Evolutionary conservation across 2,888 invertebrate genomes (phyloP).

Genomic region (Mimachlamys varia): DNA sequence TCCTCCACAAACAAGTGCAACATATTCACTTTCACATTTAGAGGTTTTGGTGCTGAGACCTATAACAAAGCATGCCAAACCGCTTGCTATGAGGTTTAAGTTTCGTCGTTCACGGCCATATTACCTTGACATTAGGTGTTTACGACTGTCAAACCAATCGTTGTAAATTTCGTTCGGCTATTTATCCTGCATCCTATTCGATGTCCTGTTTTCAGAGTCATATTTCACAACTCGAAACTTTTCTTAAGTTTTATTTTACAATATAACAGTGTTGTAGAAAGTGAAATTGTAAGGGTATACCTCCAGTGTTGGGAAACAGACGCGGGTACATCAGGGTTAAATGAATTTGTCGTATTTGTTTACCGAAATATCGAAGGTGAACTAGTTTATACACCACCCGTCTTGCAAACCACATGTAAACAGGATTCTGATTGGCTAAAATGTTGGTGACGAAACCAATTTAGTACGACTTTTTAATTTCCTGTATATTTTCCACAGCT

Average conservation of each 20-base stretch:
- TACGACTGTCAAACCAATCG: neutral
- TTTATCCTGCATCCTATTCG: neutral
- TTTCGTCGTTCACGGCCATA: neutral
- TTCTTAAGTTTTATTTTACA: neutral
- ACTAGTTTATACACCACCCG: neutral
- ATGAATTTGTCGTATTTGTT: neutral
- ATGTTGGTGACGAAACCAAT: neutral
- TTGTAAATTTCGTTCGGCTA: neutral
- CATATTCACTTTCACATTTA: neutral
- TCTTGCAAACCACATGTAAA: neutral
- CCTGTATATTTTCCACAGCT: neutral
- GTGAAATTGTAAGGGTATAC: neutral
- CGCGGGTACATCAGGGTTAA: neutral
- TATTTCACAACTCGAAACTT: neutral
- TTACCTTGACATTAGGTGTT: neutral
- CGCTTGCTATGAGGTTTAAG: neutral
- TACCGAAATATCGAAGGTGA: neutral
- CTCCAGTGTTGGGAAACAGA: neutral
- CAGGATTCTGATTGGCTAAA: neutral
- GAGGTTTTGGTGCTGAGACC: neutral
- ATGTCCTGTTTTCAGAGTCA: neutral
- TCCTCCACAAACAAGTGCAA: neutral
- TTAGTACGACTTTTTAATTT: slow-evolving; percentile 16
- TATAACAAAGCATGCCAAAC: neutral
- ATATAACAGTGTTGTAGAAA: neutral